Conservation (phyloP, 2,888 invertebrate genomes). For the Melinopterus prodromus region DNA sequence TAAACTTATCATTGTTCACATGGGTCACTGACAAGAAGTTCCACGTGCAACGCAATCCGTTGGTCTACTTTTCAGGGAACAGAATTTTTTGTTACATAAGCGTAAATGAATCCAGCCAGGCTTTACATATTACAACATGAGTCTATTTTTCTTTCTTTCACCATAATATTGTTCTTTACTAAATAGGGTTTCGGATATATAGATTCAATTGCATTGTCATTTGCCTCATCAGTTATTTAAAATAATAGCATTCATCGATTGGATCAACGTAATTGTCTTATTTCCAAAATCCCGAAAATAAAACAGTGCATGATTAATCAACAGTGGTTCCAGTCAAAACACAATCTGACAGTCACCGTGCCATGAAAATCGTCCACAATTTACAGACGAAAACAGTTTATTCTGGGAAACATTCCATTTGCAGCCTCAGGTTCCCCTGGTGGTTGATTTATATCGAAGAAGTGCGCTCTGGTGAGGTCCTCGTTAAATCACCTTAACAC, state of each 20-base stretch:
- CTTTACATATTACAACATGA: too few relatives aligned
- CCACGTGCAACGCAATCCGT: neutral
- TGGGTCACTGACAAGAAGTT: neutral
- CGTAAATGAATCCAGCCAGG: neutral
- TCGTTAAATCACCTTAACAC: neutral
- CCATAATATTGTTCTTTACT: neutral
- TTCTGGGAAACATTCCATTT: conserved; percentile 22
- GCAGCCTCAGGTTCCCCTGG: conserved; percentile 11
- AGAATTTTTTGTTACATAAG: neutral
- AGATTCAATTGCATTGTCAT: too few relatives aligned
- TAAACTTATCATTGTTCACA: neutral
- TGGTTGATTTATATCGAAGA: conserved; percentile 25
- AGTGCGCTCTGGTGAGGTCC: conserved; percentile 9
- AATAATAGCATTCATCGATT: too few relatives aligned
- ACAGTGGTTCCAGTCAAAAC: neutral
- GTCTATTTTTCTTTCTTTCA: neutral
- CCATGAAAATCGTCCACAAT: neutral
- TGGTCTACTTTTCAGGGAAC: neutral
- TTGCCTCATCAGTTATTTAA: too few relatives aligned
- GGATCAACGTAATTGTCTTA: too few relatives aligned
- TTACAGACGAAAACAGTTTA: conserved; percentile 9
- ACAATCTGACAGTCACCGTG: neutral
- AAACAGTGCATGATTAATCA: too few relatives aligned
- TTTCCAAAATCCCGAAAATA: too few relatives aligned
- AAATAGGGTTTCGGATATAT: neutral